Conservation (phyloP, 2,113 vertebrate species). For the Takifugu bimaculatus region DNA sequence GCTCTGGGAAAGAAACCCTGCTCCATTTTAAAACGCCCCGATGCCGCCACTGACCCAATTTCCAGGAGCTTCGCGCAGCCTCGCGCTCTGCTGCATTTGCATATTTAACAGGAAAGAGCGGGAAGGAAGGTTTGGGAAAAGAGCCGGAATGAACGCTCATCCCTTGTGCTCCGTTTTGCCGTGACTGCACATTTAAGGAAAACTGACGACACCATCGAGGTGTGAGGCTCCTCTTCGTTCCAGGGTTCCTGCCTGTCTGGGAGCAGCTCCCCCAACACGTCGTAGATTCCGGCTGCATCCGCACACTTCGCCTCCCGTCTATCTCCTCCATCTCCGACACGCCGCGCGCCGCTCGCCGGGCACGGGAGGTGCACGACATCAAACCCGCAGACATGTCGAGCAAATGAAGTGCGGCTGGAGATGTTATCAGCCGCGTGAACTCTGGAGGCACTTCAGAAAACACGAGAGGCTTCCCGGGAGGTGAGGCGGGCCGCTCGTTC, state of each 20-base stretch:
- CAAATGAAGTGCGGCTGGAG: constrained; percentile 47
- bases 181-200: constrained; percentile 13
- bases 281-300: constrained; percentile 45
- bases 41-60: constrained; percentile 63
- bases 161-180: not conserved
- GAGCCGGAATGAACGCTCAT: constrained; percentile 26
- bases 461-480: too few relatives aligned
- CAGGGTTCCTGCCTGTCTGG: constrained; percentile 15
- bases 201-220: constrained; percentile 10
- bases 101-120: constrained; percentile 49
- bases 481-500: too few relatives aligned
- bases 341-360: too few relatives aligned
- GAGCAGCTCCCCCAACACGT: constrained; percentile 47
- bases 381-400: constrained; percentile 39
- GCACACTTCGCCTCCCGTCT: constrained; percentile 22
- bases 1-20: too few relatives aligned
- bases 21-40: constrained; percentile 25
- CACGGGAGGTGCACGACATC: constrained; percentile 13
- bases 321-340: constrained; percentile 46
- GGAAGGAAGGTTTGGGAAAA: not conserved
- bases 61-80: constrained; percentile 32
- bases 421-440: constrained; percentile 37
- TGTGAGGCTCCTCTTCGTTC: not conserved
- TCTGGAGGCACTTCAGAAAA: constrained; percentile 21
- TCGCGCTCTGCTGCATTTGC: constrained; percentile 46